Base-by-base conservation (phyloP, 2,113 vertebrate genomes). In the Dendropsophus ebraccatus region DNA sequence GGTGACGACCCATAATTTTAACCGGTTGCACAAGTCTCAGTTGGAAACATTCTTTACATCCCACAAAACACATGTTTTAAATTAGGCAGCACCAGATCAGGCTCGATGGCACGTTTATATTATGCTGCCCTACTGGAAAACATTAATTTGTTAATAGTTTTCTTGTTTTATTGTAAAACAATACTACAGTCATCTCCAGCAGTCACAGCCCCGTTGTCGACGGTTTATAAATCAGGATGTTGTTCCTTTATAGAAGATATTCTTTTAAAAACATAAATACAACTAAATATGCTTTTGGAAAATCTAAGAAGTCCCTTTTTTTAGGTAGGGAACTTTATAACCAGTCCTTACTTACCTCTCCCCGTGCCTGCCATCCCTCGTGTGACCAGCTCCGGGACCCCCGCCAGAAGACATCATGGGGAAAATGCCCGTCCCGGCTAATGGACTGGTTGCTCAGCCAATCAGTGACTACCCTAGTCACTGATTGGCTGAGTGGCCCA, bases 11-110 rank as follows among this genome's bases (percentile, higher is more conserved):
- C 90, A 74, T 87, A 87, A 87, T 81, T 87, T 87, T 92, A 91
- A 90, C 89, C 89, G 90, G 91, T 91, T 91, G 92, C 91, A 92
- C 91, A 92, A 91, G 92, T 92, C 91, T 90, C 82, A 56, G 88
- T 89, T 91, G 86, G 89, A 88, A 86, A 88, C 89, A 88, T 90
- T 81, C 90, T 81, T 87, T 82, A 87, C 37, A 50, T 87, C 81
- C 75, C 88, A 88, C 85, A 88, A 84, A 82, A 45, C 92, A 93
- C 91, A 88, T 92, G 92, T 90, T 93, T 92, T 89, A 91, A 91
- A 89, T 93, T 92, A 91, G 91, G 83, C 82, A 76, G 81, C 88
- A 91, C 32, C 91, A 91, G 91, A 89, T 93, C 90, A 81, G 91
- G 89, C 92, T 92, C 89, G 90, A 49, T 87, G 89, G 89, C 89